Base-by-base conservation (phyloP, 2,888 invertebrate genomes). In the Stenchaetothrips biformis region DNA sequence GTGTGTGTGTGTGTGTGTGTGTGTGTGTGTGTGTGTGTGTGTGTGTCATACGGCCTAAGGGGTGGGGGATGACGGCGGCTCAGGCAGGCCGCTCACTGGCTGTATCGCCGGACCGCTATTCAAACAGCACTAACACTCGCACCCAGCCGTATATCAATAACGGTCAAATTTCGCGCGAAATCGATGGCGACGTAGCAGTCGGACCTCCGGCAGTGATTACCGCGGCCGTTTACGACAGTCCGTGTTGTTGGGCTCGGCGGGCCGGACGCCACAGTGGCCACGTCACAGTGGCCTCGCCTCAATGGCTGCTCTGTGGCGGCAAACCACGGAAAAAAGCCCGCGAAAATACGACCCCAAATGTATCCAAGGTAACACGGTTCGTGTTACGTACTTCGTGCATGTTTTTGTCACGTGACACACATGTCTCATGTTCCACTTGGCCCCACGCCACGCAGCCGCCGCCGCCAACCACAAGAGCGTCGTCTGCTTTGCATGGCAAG, bases 401-500 rank as follows among this genome's bases (percentile, higher is more conserved):
- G 18, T 13, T 9, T 13, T 18, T 59, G 59, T 59, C 59, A 59
- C 59, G 59, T 59, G 59, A 59, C 18, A 11, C 67, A 67, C 9
- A 18, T 53, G 53, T 53, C 53, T 53, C 53, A 53, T 53, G 18
- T 21, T 21, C 67, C 18, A n/a, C n/a, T 67, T 67, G n/a, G n/a
- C 67, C 7, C 21, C 21, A 21, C n/a, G 67, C 18, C n/a, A 11
- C 59, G 13, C 59, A 59, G 7, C 18, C 59, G 16, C 18, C 59
- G 7, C 18, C 59, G 16, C 18, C 59, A 59, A 59, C 67, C 67
- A 21, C 67, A 74, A 21, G 37, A 37, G 67, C 67, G 67, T 74
- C 25, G 67, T n/a, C 67, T 74, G 67, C 67, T 74, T 74, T 74
- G 67, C 67, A 74, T 74, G 67, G 21, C 67, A 74, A 74, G 67